Evolutionary conservation across 1,140 invertebrate species (phyloP).

Genomic region (Brachionus rotundiformis): DNA sequence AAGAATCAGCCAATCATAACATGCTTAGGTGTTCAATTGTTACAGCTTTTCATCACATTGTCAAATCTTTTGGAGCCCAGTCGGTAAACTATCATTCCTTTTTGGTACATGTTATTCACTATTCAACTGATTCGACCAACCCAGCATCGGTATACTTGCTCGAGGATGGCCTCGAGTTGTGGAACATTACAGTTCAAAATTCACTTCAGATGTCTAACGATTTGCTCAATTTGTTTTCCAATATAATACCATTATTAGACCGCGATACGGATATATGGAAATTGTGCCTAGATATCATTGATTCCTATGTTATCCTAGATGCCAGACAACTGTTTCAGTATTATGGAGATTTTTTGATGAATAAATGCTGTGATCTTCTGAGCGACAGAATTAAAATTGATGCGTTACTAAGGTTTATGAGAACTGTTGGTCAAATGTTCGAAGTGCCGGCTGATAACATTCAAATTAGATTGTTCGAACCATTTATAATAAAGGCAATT

Average conservation of each 20-base stretch:
- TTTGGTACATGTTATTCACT: constrained; percentile 74
- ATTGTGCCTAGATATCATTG: constrained; percentile 76
- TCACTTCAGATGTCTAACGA: constrained; percentile 65
- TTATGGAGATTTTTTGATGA: constrained; percentile 71
- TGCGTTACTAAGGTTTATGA: constrained; percentile 36
- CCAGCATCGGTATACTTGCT: constrained; percentile 81
- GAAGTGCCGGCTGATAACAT: constrained; percentile 35
- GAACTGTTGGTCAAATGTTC: constrained; percentile 47
- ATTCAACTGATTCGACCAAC: constrained; percentile 76
- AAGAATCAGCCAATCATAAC: constrained; percentile 80
- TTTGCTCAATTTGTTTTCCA: constrained; percentile 74
- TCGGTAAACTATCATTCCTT: constrained; percentile 69
- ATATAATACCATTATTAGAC: constrained; percentile 78
- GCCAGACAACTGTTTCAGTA: constrained; percentile 75
- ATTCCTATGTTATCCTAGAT: constrained; percentile 79
- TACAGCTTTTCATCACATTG: constrained; percentile 77
- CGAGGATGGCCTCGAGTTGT: constrained; percentile 87
- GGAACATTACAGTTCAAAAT: constrained; percentile 80
- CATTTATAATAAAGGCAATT: constrained; percentile 38
- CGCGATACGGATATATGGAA: constrained; percentile 77
- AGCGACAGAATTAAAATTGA: constrained; percentile 66
- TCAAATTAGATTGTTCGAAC: constrained; percentile 48
- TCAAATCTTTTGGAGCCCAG: constrained; percentile 70
- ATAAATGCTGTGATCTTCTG: constrained; percentile 72
- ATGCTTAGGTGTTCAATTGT: constrained; percentile 89